Conservation (phyloP, 2,888 invertebrate genomes). For the Nudaria mundana region DNA sequence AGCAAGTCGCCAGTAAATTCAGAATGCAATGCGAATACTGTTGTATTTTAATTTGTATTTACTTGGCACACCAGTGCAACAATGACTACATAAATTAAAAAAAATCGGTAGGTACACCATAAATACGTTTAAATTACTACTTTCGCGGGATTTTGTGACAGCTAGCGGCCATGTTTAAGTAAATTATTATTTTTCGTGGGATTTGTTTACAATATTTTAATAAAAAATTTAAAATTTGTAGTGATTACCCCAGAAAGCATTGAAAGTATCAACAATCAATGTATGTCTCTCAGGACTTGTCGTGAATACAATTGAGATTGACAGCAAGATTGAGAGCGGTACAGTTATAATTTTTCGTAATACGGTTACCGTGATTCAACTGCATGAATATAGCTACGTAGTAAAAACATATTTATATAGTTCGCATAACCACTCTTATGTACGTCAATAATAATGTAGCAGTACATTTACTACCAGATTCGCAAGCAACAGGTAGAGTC, state of each 20-base stretch:
- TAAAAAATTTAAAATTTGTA: constrained; percentile 28
- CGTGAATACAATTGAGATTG: no score
- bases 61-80: constrained; percentile 43
- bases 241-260: constrained; percentile 21
- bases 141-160: constrained; percentile 47
- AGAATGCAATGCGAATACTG: constrained; percentile 33
- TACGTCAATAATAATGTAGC: no score
- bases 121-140: constrained; percentile 61
- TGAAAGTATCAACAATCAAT: constrained; percentile 16
- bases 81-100: constrained; percentile 49
- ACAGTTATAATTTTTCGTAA: no score
- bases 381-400: no score
- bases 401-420: no score
- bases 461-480: no score
- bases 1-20: constrained; percentile 30
- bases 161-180: constrained; percentile 42
- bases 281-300: constrained; percentile 12
- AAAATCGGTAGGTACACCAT: constrained; percentile 32
- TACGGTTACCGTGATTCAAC: no score
- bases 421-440: no score
- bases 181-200: constrained; percentile 39
- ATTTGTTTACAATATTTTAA: constrained; percentile 24
- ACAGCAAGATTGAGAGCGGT: no score
- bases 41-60: constrained; percentile 46
- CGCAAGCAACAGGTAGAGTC: no score